Conservation (phyloP, 2,797 vertebrate genomes). For the Aplochiton taeniatus region DNA sequence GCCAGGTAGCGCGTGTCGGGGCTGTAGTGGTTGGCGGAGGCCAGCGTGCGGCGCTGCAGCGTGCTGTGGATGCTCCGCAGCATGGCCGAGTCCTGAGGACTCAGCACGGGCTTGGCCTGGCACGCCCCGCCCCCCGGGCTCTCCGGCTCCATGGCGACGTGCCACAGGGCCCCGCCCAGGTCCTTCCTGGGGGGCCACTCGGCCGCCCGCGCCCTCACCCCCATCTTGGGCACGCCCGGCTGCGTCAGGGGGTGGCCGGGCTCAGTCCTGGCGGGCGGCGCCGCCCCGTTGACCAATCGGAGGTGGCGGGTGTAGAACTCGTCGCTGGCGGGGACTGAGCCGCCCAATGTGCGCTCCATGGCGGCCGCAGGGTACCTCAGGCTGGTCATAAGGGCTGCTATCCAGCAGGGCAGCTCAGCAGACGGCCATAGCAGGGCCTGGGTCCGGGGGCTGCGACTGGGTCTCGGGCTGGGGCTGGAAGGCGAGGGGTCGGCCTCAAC, state of each 20-base stretch:
- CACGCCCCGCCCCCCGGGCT: conserved; percentile 73
- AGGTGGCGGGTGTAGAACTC: conserved; percentile 93
- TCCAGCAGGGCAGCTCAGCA: conserved; percentile 74
- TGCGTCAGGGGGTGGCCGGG: conserved; percentile 82
- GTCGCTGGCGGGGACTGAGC: conserved; percentile 86
- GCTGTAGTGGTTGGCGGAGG: conserved; percentile 64
- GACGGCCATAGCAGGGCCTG: conserved; percentile 61
- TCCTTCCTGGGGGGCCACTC: conserved; percentile 97
- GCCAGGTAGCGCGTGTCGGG: conserved; percentile 85
- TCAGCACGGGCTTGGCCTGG: conserved; percentile 85
- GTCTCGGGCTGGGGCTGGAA: not conserved
- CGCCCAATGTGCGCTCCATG: conserved; percentile 87
- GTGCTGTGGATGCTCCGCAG: conserved; percentile 93
- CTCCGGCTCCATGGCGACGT: conserved; percentile 55
- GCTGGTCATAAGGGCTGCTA: conserved; percentile 88
- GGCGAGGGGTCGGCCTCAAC: too few relatives aligned
- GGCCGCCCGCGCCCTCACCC: conserved; percentile 93
- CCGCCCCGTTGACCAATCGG: conserved; percentile 86
- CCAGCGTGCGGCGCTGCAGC: conserved; percentile 85
- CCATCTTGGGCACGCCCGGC: conserved; percentile 95
- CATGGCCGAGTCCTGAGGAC: conserved; percentile 91
- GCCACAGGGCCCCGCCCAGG: conserved; percentile 57
- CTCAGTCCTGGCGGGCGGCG: conserved; percentile 78
- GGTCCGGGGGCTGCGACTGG: conserved; percentile 7
- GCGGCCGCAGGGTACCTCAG: conserved; percentile 81